phyloP scores from a whole-genome alignment of 2,113 vertebrate genomes.

The Phyllostomus discolor region DNA sequence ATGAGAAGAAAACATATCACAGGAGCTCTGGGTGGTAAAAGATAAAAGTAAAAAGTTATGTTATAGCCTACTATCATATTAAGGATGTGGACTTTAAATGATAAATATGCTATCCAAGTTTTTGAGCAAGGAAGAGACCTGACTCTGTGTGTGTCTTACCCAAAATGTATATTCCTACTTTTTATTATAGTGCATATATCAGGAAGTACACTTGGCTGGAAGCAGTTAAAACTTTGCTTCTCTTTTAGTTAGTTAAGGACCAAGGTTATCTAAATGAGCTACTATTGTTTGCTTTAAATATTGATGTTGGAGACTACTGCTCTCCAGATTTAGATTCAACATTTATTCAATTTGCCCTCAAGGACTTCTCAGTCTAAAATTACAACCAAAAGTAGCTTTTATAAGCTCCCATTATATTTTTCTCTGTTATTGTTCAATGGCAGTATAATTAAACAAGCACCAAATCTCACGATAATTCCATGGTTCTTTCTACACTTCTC shows the following conservation, averaged over 20 bases:
- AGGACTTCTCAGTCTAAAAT: not conserved
- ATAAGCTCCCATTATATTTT: not conserved
- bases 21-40: not conserved
- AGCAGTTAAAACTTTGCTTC: slow-evolving; percentile 11
- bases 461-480: not conserved
- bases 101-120: not conserved
- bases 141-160: not conserved
- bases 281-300: not conserved
- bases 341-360: slow-evolving; percentile 8
- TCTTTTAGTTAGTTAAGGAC: slow-evolving; percentile 16
- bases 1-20: not conserved
- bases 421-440: not conserved
- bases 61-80: not conserved
- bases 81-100: not conserved
- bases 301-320: not conserved
- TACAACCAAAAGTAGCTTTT: not conserved
- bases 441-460: not conserved
- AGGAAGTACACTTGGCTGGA: not conserved
- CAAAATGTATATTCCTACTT: not conserved
- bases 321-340: not conserved
- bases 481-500: not conserved
- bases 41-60: not conserved
- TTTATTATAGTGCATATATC: not conserved
- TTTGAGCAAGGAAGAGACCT: not conserved
- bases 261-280: slow-evolving; percentile 23